phyloP scores from a whole-genome alignment of 2,888 invertebrate species.

The Cepaea hortensis region DNA sequence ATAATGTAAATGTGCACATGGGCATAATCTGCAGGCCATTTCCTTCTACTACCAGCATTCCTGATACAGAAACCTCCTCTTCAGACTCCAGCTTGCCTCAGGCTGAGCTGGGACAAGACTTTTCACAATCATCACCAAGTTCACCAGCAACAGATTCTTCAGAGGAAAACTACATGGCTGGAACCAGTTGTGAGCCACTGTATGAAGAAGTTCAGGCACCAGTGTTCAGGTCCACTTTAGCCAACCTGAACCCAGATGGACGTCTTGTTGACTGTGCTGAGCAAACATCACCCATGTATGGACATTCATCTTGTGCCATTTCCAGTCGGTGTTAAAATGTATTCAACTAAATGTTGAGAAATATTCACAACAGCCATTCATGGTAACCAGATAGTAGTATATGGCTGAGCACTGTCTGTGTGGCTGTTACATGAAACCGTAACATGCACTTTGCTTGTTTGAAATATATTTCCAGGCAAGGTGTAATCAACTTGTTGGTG shows the following conservation, averaged over 20 bases:
- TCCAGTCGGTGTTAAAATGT: slow-evolving; percentile 44
- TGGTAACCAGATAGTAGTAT: too few species aligned
- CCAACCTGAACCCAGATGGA: not conserved
- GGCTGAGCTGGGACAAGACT: slow-evolving; percentile 46
- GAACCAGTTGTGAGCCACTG: not conserved
- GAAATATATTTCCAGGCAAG: too few species aligned
- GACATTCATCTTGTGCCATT: slow-evolving; percentile 42
- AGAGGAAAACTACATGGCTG: not conserved
- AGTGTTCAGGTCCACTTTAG: not conserved
- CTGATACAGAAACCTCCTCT: slow-evolving; percentile 1
- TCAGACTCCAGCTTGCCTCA: slow-evolving; percentile 50
- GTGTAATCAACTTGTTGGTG: too few species aligned
- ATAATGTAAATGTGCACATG: slow-evolving; percentile 4
- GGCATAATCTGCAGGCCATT: slow-evolving; percentile 34
- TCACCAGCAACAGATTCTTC: slow-evolving; percentile 1
- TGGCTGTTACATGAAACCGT: too few species aligned
- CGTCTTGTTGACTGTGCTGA: not conserved
- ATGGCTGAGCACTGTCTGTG: too few species aligned
- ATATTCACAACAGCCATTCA: too few species aligned
- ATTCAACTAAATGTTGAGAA: slow-evolving; percentile 42
- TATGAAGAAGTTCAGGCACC: slow-evolving; percentile 6
- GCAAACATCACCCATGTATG: not conserved
- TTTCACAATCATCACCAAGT: not conserved
- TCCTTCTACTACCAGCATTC: slow-evolving; percentile 38
- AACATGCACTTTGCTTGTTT: too few species aligned